Conservation (phyloP, 2,113 vertebrate genomes). For the Hyla sarda region DNA sequence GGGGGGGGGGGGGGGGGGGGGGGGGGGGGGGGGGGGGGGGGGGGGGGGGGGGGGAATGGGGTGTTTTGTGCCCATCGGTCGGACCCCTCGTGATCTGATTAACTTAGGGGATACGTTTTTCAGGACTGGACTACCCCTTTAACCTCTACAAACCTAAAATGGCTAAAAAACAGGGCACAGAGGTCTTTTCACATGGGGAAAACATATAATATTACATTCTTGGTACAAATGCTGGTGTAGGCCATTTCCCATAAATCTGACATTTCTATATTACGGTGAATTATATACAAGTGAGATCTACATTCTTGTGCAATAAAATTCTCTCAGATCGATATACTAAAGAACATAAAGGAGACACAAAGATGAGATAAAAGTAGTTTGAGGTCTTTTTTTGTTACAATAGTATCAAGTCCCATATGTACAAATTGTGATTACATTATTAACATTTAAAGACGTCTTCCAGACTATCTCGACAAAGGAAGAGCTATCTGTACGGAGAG, state of each 20-base stretch:
- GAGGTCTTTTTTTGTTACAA: not conserved
- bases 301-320: not conserved
- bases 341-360: not conserved
- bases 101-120: no score
- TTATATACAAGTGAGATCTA: not conserved
- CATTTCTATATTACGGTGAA: not conserved
- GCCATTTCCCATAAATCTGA: not conserved
- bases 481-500: not conserved
- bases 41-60: no score
- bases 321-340: not conserved
- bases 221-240: not conserved
- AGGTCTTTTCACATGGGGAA: not conserved
- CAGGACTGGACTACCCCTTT: no score
- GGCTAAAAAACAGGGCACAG: not conserved
- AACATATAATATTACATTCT: not conserved
- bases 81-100: no score
- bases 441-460: not conserved
- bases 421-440: slow-evolving; percentile 12
- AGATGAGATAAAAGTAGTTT: not conserved
- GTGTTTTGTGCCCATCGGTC: no score
- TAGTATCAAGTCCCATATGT: not conserved
- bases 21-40: no score
- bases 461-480: not conserved
- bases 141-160: no score
- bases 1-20: no score